Evolutionary conservation across 2,113 vertebrate species (phyloP), one percentile per base, ranked within the genome.

Genomic region (Murina feae): DNA sequence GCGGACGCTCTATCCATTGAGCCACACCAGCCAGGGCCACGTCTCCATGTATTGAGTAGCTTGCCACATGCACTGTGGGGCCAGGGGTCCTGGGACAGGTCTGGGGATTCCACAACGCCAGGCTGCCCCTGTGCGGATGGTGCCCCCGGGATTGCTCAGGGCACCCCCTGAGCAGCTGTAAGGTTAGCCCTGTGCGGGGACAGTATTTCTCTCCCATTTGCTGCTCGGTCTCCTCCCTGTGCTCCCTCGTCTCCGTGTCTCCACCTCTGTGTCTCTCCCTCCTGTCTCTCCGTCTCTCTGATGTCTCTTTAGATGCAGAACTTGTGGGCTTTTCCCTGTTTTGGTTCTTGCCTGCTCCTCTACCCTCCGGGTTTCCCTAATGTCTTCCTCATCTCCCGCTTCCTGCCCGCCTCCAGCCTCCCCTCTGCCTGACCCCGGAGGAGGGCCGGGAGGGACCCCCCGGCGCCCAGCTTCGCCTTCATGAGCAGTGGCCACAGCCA

Each of bases 121-220:
- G 9, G 6, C 5, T n/a, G 74, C 74, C 3, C 37, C n/a, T 20
- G 0, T 25, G 23, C n/a, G 72, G 51, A 32, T 7, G 6, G 53
- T 6, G 4, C 42, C 20, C 28, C 35, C 20, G 6, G 72, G 88
- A 58, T 47, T 75, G 65, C 10, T 75, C 91, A 44, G 69, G 79
- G 69, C 13, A 37, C 71, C 42, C 4, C 91, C 55, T 42, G 39
- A 30, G 71, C 81, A 55, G 21, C 53, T 9, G 47, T 35, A 5
- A 20, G 32, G 0, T 1, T 8, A 8, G 44, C 10, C 44, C 9
- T 1, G 44, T 44, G 8, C 8, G 44, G 44, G 44, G 44, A 44
- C 44, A 44, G 44, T 9, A 44, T 44, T 44, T 44, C 44, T 9
- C 44, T 44, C 44, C 44, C 44, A 44, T 44, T 44, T 44, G 8